phyloP scores from a whole-genome alignment of 2,888 invertebrate genomes.

The Meiosimyza platycephala region DNA sequence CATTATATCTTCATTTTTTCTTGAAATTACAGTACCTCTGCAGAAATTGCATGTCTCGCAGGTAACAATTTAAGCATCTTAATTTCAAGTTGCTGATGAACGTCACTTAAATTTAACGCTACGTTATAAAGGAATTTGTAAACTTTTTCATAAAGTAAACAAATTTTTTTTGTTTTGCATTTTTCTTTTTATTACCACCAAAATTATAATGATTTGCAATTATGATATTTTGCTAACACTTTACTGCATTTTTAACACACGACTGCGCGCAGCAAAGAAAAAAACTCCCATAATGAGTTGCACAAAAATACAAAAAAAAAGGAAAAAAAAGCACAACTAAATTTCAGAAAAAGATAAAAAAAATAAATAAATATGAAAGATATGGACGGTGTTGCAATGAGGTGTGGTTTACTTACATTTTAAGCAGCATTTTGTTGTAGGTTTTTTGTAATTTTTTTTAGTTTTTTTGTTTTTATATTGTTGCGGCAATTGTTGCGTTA shows the following conservation, averaged over 20 bases:
- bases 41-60: neutral
- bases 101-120: too few relatives aligned
- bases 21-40: too few relatives aligned
- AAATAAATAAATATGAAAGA: neutral
- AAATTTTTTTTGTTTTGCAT: neutral
- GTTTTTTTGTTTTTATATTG: neutral
- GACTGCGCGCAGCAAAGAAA: neutral
- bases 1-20: too few relatives aligned
- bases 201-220: constrained; percentile 6
- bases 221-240: constrained; percentile 10
- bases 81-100: too few relatives aligned
- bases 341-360: too few relatives aligned
- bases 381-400: neutral
- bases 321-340: too few relatives aligned
- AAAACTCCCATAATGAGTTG: too few relatives aligned
- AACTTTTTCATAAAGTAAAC: too few relatives aligned
- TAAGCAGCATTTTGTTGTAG: constrained; percentile 42
- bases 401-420: constrained; percentile 43
- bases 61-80: too few relatives aligned
- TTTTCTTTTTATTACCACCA: neutral
- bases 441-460: constrained; percentile 19
- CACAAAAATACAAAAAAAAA: too few relatives aligned
- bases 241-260: neutral
- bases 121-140: too few relatives aligned
- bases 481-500: neutral